These are phyloP conservation scores for Drosophila fungiperda DNA, from an alignment of 2,888 invertebrate genomes.

Conservation along the genomic window DNA sequence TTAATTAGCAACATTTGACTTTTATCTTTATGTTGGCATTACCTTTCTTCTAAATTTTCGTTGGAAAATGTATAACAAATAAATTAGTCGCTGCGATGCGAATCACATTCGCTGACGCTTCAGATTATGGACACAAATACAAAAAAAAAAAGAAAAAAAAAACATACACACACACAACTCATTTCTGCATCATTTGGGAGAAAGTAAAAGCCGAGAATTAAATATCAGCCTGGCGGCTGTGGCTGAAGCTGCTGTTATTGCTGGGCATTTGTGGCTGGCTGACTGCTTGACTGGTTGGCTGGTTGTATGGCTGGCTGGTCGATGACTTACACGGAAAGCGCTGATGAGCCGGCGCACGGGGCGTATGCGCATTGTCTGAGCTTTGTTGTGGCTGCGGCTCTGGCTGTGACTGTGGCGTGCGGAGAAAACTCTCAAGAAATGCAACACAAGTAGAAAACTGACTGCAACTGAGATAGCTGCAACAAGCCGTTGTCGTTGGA, in stretches of 20 bases:
- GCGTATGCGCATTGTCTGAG: slow-evolving; percentile 74
- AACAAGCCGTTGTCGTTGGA: slow-evolving; percentile 49
- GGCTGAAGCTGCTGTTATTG: slow-evolving; percentile 15
- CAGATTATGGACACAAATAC: slow-evolving; percentile 40
- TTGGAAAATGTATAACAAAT: slow-evolving; percentile 66
- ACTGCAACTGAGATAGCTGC: slow-evolving; percentile 44
- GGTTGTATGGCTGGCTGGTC: slow-evolving; percentile 54
- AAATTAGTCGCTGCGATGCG: slow-evolving; percentile 39
- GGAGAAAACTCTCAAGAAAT: slow-evolving; percentile 71
- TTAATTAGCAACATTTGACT: slow-evolving; percentile 74
- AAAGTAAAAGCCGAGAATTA: slow-evolving; percentile 83
- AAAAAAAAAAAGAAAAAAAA: slow-evolving; percentile 3
- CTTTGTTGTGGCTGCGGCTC: slow-evolving; percentile 20
- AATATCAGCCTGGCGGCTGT: slow-evolving; percentile 49
- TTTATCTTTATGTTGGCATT: slow-evolving; percentile 48
- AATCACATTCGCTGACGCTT: slow-evolving; percentile 33
- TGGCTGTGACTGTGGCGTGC: slow-evolving; percentile 25
- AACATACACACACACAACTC: slow-evolving; percentile 6
- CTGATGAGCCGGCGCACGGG: slow-evolving; percentile 50
- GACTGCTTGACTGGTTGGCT: slow-evolving; percentile 14
- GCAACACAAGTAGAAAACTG: slow-evolving; percentile 60
- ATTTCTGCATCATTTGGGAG: slow-evolving; percentile 77
- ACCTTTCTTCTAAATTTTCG: slow-evolving; percentile 72
- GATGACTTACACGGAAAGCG: slow-evolving; percentile 69
- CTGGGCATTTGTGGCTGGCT: slow-evolving; percentile 18